These are phyloP conservation scores for Anoplius nigerrimus DNA, from an alignment of 2,888 invertebrate species.

Conservation along the genomic window DNA sequence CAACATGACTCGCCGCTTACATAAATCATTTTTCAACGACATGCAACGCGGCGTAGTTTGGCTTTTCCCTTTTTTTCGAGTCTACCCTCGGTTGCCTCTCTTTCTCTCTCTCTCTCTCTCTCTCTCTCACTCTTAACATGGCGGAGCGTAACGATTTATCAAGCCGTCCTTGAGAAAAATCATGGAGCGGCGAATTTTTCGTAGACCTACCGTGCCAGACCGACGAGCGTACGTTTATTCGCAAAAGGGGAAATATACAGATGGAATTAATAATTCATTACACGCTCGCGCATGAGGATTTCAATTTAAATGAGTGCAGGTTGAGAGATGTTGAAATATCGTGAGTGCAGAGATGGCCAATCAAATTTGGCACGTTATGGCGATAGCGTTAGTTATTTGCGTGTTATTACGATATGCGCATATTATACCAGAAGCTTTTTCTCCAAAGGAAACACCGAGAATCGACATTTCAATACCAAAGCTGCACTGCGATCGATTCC, in stretches of 20 bases:
- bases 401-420: too few relatives aligned
- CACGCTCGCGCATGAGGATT: neutral
- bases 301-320: neutral
- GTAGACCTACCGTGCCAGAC: neutral
- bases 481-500: too few relatives aligned
- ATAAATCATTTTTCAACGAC: slow-evolving; percentile 37
- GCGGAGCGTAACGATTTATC: slow-evolving; percentile 32
- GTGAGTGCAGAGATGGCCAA: too few relatives aligned
- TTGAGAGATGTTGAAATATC: too few relatives aligned
- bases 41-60: slow-evolving; percentile 1
- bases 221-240: neutral
- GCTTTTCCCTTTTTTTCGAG: too few relatives aligned
- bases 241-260: neutral
- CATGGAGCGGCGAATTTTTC: neutral
- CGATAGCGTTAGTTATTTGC: neutral
- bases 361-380: too few relatives aligned
- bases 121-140: slow-evolving; percentile 4
- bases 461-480: too few relatives aligned
- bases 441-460: too few relatives aligned
- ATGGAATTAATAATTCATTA: slow-evolving; percentile 22
- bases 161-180: slow-evolving; percentile 28
- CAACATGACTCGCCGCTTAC: slow-evolving; percentile 15
- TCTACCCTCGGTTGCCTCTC: too few relatives aligned
- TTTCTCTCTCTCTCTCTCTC: too few relatives aligned
- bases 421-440: too few relatives aligned